Evolutionary conservation across 2,888 invertebrate genomes (phyloP).

Genomic region (Patella pellucida): DNA sequence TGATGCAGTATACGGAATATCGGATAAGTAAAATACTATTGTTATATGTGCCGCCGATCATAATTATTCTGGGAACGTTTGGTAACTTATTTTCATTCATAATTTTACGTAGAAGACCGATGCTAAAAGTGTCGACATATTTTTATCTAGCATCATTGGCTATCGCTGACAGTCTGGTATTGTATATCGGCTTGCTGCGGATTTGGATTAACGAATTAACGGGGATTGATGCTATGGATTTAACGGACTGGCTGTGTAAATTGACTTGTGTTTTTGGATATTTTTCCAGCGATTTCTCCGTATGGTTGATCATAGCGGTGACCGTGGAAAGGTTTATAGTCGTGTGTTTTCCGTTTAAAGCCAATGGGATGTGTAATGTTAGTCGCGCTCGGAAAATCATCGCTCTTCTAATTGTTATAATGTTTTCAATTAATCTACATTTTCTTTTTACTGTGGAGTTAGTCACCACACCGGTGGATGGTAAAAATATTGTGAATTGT

Average conservation of each 20-base stretch:
- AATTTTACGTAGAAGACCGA: slow-evolving; percentile 61
- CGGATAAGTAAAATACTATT: slow-evolving; percentile 50
- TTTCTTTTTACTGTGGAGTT: slow-evolving; percentile 62
- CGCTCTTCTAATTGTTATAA: slow-evolving; percentile 43
- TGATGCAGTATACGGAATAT: slow-evolving; percentile 43
- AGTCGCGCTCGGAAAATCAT: slow-evolving; percentile 59
- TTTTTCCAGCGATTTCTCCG: slow-evolving; percentile 64
- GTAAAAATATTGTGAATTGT: slow-evolving; percentile 36
- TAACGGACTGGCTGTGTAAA: slow-evolving; percentile 61
- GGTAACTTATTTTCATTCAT: slow-evolving; percentile 67
- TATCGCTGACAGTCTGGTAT: slow-evolving; percentile 64
- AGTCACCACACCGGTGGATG: slow-evolving; percentile 34
- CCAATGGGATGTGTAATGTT: slow-evolving; percentile 58
- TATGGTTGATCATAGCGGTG: slow-evolving; percentile 68
- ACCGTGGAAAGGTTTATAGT: slow-evolving; percentile 67
- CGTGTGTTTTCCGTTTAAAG: slow-evolving; percentile 65
- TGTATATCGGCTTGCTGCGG: slow-evolving; percentile 64
- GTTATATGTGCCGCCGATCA: slow-evolving; percentile 62
- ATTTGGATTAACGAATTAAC: slow-evolving; percentile 65
- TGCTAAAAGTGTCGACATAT: slow-evolving; percentile 67
- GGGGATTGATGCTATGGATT: slow-evolving; percentile 54
- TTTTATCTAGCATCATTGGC: slow-evolving; percentile 66
- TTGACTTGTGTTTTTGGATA: slow-evolving; percentile 57
- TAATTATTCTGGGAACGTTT: slow-evolving; percentile 64
- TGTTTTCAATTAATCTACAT: slow-evolving; percentile 60